Conservation (phyloP, 2,888 invertebrate species). For the Dichetophora obliterata region DNA sequence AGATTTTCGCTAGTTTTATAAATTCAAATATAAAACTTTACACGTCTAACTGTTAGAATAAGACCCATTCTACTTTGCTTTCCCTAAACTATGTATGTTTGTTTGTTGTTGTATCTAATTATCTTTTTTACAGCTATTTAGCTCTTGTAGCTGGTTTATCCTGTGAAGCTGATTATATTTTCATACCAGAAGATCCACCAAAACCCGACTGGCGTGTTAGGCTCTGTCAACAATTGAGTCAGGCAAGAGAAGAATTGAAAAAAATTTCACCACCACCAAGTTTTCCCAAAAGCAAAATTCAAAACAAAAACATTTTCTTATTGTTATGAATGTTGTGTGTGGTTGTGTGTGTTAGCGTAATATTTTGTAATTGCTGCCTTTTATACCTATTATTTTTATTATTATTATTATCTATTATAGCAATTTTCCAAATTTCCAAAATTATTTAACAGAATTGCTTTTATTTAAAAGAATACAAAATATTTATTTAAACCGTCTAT, state of each 20-base stretch:
- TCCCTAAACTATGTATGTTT: conserved; percentile 37
- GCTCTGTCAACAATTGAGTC: conserved; percentile 81
- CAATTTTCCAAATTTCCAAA: neutral
- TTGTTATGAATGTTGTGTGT: conserved; percentile 16
- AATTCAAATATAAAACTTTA: no score
- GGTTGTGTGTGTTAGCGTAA: conserved; percentile 47
- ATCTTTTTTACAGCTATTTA: conserved; percentile 78
- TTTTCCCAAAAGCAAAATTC: no score
- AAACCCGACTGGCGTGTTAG: conserved; percentile 81
- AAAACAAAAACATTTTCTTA: neutral
- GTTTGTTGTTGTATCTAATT: conserved; percentile 42
- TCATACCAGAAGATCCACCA: conserved; percentile 91
- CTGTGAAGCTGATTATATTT: conserved; percentile 88
- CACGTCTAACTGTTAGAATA: no score
- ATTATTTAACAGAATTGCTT: no score
- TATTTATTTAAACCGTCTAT: no score
- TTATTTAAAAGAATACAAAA: no score
- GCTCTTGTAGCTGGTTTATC: conserved; percentile 86
- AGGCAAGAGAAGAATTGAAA: conserved; percentile 70
- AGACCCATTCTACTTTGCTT: neutral
- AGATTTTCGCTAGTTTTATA: no score
- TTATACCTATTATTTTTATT: neutral
- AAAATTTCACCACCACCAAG: conserved; percentile 26
- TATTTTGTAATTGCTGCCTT: conserved; percentile 39
- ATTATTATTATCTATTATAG: no score